phyloP scores from a whole-genome alignment of 2,113 vertebrate genomes.

The Nibea coibor region DNA sequence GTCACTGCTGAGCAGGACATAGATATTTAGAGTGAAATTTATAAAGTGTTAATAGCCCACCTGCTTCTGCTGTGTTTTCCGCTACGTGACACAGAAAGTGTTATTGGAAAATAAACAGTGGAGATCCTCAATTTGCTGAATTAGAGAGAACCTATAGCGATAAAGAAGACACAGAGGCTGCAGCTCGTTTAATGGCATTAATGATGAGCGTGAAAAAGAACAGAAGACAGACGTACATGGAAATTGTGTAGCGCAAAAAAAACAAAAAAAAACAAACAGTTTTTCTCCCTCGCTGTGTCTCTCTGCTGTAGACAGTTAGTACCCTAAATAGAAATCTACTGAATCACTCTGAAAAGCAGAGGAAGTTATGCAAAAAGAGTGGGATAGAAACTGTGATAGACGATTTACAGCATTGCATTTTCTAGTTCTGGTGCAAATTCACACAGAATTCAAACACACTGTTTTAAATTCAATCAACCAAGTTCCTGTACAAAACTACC shows the following conservation, averaged over 20 bases:
- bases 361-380: slow-evolving; percentile 53
- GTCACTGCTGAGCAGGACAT: background rate
- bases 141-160: slow-evolving; percentile 12
- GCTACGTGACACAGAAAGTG: background rate
- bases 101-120: slow-evolving; percentile 4
- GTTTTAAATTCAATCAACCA: slow-evolving; percentile 47
- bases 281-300: slow-evolving; percentile 18
- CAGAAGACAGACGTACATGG: slow-evolving; percentile 17
- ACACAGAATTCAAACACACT: slow-evolving; percentile 33
- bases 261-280: slow-evolving; percentile 4
- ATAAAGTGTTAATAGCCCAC: slow-evolving; percentile 32
- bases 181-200: slow-evolving; percentile 57
- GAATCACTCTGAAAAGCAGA: background rate
- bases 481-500: slow-evolving; percentile 55
- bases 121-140: slow-evolving; percentile 32
- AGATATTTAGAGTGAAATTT: slow-evolving; percentile 9
- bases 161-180: slow-evolving; percentile 36
- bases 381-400: slow-evolving; percentile 21
- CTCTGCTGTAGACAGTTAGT: slow-evolving; percentile 1
- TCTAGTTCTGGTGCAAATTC: slow-evolving; percentile 26
- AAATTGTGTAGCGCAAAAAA: slow-evolving; percentile 20
- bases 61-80: slow-evolving; percentile 19
- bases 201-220: slow-evolving; percentile 26
- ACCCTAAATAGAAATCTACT: slow-evolving; percentile 25
- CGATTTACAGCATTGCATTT: slow-evolving; percentile 10